Conservation (phyloP, 2,113 vertebrate species). For the Lontra canadensis region DNA sequence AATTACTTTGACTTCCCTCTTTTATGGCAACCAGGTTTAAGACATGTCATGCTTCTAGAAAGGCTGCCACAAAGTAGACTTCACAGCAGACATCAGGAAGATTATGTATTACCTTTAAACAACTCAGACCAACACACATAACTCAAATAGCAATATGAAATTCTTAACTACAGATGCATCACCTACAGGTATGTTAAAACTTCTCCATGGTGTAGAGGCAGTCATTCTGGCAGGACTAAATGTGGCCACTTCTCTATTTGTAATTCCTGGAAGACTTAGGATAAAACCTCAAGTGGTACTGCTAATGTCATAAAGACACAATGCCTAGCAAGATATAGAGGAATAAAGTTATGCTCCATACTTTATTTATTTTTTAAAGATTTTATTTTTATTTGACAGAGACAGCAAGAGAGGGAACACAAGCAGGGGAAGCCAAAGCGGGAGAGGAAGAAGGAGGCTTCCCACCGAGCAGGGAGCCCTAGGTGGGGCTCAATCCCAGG, state of each 20-base stretch:
- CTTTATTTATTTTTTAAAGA: neutral
- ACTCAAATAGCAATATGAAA: neutral
- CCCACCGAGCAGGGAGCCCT: no score
- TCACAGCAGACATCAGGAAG: neutral
- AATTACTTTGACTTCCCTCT: neutral
- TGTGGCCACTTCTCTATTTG: neutral
- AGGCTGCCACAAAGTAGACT: neutral
- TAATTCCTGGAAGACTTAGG: neutral
- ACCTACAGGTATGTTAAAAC: neutral
- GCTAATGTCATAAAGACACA: neutral
- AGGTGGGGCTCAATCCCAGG: no score
- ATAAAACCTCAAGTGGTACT: neutral
- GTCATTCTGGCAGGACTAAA: neutral
- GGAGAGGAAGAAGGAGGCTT: no score
- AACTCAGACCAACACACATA: neutral
- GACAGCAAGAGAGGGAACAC: no score
- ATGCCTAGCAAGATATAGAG: neutral
- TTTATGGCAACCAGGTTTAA: neutral
- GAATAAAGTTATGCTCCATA: neutral
- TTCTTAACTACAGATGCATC: neutral
- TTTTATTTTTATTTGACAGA: no score
- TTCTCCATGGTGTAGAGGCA: neutral
- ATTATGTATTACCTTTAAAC: neutral
- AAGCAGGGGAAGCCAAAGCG: no score
- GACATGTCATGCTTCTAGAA: neutral